phyloP scores from a whole-genome alignment of 2,797 vertebrate genomes.

The Anguilla pacifica region DNA sequence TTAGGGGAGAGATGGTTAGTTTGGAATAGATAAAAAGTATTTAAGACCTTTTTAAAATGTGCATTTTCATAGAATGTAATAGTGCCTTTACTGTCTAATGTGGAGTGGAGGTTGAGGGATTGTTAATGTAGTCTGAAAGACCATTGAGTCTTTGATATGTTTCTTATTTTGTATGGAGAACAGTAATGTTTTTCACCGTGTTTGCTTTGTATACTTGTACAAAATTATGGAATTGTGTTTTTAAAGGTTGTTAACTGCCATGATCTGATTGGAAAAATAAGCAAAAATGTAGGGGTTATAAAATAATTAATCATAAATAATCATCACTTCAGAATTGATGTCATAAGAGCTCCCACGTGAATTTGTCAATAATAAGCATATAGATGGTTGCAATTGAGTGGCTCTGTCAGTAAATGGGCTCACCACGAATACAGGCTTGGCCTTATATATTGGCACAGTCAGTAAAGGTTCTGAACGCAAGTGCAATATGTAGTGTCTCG shows the following conservation, averaged over 20 bases:
- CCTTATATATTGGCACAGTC: no score
- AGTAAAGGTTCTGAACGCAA: no score
- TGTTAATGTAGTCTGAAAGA: background rate
- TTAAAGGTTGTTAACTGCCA: background rate
- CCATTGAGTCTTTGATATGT: background rate
- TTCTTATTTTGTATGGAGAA: background rate
- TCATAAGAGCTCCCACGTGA: background rate
- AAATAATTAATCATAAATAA: background rate
- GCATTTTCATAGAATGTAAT: slow-evolving; percentile 5
- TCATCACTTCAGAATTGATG: background rate
- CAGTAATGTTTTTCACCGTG: background rate
- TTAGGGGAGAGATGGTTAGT: background rate
- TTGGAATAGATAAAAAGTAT: background rate
- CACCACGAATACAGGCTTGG: background rate
- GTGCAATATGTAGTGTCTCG: no score
- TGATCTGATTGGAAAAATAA: background rate
- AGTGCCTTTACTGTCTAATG: background rate
- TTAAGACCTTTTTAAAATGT: background rate
- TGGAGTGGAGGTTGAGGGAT: background rate
- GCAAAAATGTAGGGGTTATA: background rate
- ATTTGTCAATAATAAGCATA: no score
- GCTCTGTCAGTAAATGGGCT: background rate
- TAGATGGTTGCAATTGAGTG: background rate
- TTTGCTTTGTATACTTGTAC: background rate
- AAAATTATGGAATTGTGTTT: background rate